phyloP scores from a whole-genome alignment of 2,113 vertebrate genomes.

The Amphilophus citrinellus region DNA sequence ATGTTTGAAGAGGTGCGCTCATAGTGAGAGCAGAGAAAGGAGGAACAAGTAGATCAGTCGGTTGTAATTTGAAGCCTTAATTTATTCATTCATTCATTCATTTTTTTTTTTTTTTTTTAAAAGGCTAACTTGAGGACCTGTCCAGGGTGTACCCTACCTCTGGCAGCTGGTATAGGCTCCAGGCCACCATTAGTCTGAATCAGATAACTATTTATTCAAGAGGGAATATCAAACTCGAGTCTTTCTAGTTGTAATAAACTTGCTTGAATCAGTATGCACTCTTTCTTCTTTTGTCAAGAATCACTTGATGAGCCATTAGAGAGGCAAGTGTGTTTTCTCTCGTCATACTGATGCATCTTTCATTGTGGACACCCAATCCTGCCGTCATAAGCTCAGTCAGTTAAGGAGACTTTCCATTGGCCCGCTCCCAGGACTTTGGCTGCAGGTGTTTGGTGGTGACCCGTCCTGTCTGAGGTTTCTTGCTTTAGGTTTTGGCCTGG shows the following conservation, averaged over 20 bases:
- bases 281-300: conserved; percentile 30
- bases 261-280: neutral
- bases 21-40: too few species aligned
- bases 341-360: conserved; percentile 69
- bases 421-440: conserved; percentile 45
- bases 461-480: conserved; percentile 61
- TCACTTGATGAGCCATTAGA: conserved; percentile 26
- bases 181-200: too few species aligned
- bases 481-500: conserved; percentile 23
- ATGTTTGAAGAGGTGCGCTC: too few species aligned
- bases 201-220: neutral
- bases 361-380: conserved; percentile 70
- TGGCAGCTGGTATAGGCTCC: too few species aligned
- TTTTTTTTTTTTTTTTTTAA: neutral
- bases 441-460: conserved; percentile 53
- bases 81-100: neutral
- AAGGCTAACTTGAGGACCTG: neutral
- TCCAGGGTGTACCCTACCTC: too few species aligned
- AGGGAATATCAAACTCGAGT: neutral
- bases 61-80: neutral
- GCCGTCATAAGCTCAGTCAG: conserved; percentile 62
- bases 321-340: conserved; percentile 56
- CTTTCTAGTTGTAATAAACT: neutral
- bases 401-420: conserved; percentile 69
- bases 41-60: neutral